Evolutionary conservation across 2,797 vertebrate species (phyloP), one percentile per base, ranked within the genome.

Genomic region (Diceros bicornis): DNA sequence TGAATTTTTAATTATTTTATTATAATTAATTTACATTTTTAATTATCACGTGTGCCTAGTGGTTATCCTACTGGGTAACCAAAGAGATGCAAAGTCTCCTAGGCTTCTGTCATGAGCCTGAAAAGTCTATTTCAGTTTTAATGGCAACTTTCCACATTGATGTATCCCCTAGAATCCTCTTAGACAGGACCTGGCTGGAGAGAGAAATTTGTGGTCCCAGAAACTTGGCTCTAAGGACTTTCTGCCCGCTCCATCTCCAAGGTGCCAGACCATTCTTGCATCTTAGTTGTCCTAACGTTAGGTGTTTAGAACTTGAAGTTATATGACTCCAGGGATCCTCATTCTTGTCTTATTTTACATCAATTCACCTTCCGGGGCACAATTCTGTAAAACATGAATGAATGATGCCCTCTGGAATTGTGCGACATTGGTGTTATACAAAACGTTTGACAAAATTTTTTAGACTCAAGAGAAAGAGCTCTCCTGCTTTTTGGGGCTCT

Each of bases 121-220:
- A 78, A 77, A 94, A 84, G 4, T 29, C 47, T 44, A 44, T 88
- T 86, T 96, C 27, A 47, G 16, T 90, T 68, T 97, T 50, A 57
- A 62, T 59, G n/a, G 71, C 81, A 94, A 88, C 23, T 87, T 62
- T 32, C 32, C 74, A 9, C 8, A 69, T 37, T 71, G 41, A 72
- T 5, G 7, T 62, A 4, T 88, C 37, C 29, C 78, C 25, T 47
- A 89, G 18, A 25, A 82, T 82, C 20, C 2, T 16, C 64, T 87
- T n/a, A 89, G 61, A 64, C 0, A 83, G 23, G n/a, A 79, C 2
- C 20, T 68, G 6, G 14, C 3, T 82, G 6, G 41, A 95, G 37
- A 77, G 44, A 72, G 23, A 79, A 81, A 64, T 85, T 0, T 69
- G 52, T 57, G 23, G 25, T 71, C 34, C 34, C 7, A 55, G n/a